Evolutionary conservation across 1,140 invertebrate genomes (phyloP).

Genomic region (Holotrichia oblita): DNA sequence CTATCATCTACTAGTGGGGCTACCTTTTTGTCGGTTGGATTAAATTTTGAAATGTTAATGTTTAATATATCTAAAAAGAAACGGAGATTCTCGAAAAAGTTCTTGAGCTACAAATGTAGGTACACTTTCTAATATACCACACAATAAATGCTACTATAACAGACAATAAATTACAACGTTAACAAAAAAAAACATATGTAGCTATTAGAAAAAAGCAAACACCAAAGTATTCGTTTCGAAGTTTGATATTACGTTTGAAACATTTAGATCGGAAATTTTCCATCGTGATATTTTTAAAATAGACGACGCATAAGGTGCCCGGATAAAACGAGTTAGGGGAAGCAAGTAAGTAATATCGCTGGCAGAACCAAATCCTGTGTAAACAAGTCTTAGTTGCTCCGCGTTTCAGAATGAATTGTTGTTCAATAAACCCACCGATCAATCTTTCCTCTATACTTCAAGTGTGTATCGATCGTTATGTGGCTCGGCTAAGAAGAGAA

Average conservation of each 20-base stretch:
- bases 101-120: too few species aligned
- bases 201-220: too few species aligned
- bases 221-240: too few species aligned
- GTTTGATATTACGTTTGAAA: background rate
- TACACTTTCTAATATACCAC: too few species aligned
- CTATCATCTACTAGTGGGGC: too few species aligned
- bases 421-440: conserved; percentile 30
- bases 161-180: too few species aligned
- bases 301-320: background rate
- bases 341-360: conserved; percentile 22
- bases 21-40: too few species aligned
- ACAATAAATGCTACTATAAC: too few species aligned
- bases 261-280: conserved; percentile 9
- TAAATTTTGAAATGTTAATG: too few species aligned
- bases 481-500: background rate
- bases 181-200: too few species aligned
- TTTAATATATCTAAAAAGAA: too few species aligned
- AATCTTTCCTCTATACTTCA: conserved; percentile 25
- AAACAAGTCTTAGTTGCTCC: conserved; percentile 22
- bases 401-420: conserved; percentile 34
- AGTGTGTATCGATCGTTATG: conserved; percentile 4
- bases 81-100: too few species aligned
- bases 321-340: conserved; percentile 5
- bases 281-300: background rate
- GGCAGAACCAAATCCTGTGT: conserved; percentile 24